Base-by-base conservation (phyloP, 2,797 vertebrate species). In the Diplodus puntazzo region DNA sequence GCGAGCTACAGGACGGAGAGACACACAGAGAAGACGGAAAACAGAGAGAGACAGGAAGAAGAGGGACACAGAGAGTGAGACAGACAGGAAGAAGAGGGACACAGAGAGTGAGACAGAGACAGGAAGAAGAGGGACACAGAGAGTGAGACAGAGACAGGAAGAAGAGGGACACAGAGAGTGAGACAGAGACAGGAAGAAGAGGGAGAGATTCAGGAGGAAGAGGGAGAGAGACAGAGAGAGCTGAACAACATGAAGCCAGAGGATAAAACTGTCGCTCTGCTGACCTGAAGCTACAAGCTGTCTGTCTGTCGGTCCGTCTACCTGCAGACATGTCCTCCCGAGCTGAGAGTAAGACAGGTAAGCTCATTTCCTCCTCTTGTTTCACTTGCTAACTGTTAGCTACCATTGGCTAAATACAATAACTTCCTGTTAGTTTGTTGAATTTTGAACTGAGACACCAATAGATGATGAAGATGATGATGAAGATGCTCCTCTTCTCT, bases 271-370 rank as follows among this genome's bases (percentile, higher is more conserved):
- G 5, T 70, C 1, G 1, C 21, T 66, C 42, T 45, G 54, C 48
- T 50, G 52, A 23, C n/a, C 4, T 10, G 27, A 54, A 10, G 1
- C 21, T 10, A 25, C 55, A 60, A 30, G 12, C 21, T 30, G 54
- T 30, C 27, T 52, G 52, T 12, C 27, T 53, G 6, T 34, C 39
- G 42, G 52, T 58, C 27, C 27, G 30, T 76, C 25, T 16, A 16
- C 12, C 73, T 58, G 75, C n/a, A 73, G 70, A 79, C 64, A 91
- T 92, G 90, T 91, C 89, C 8, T 88, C 85, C 48, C 23, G 82
- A 13, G 25, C 80, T 13, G 90, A 92, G 12, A 84, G 66, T 68
- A 90, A 87, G 73, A 80, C 89, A 71, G 87, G 91, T 92, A 64
- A 86, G 88, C 23, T 46, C 43, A 57, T 2, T 14, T 42, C 16